phyloP scores from a whole-genome alignment of 1,140 invertebrate genomes.

The Agrilus planipennis region DNA sequence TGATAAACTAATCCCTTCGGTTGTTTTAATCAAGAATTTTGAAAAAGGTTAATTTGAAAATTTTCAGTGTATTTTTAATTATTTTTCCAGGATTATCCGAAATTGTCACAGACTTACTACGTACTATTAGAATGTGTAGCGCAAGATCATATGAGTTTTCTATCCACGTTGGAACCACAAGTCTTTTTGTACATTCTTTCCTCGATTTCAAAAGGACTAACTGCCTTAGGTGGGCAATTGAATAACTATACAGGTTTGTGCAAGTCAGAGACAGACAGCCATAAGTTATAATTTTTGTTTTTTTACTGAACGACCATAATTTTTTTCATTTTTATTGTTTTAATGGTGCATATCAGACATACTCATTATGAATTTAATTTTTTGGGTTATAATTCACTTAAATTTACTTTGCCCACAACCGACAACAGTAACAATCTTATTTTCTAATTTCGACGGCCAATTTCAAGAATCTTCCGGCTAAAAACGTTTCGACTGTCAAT shows the following conservation, averaged over 20 bases:
- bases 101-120: constrained; percentile 94
- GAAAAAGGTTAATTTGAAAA: background rate
- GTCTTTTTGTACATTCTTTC: constrained; percentile 94
- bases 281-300: no score
- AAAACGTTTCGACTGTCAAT: no score
- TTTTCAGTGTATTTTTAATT: constrained; percentile 15
- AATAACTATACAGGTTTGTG: constrained; percentile 51
- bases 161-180: constrained; percentile 84
- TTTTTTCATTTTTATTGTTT: no score
- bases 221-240: constrained; percentile 76
- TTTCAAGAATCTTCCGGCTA: no score
- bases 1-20: background rate
- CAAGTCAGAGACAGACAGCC: constrained; percentile 35
- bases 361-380: no score
- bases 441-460: no score
- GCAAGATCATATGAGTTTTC: constrained; percentile 94
- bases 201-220: constrained; percentile 92
- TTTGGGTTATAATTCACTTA: no score
- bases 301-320: no score
- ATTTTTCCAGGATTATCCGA: constrained; percentile 85
- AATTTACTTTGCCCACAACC: no score
- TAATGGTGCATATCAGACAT: no score
- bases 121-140: constrained; percentile 87
- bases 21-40: background rate
- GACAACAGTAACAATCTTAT: no score